Conservation (phyloP, 1,140 invertebrate genomes). For the Drosophila obscura region DNA sequence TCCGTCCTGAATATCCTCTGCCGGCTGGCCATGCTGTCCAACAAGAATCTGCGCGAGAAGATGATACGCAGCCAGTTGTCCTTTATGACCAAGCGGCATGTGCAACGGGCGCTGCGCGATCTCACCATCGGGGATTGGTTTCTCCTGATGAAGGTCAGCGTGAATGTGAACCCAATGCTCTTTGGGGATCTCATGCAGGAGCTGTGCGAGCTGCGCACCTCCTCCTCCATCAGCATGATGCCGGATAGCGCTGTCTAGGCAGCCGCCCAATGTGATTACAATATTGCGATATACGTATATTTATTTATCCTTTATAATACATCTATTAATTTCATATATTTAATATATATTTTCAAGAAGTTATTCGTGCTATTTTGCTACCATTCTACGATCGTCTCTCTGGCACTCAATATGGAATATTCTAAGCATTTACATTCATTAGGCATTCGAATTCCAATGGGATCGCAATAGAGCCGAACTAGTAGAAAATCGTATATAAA, state of each 20-base stretch:
- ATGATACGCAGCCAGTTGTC: slow-evolving; percentile 86
- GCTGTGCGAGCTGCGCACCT: slow-evolving; percentile 78
- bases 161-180: slow-evolving; percentile 88
- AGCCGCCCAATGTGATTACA: not conserved
- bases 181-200: slow-evolving; percentile 86
- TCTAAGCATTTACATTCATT: too few relatives aligned
- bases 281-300: slow-evolving; percentile 1
- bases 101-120: slow-evolving; percentile 51
- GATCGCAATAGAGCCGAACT: too few relatives aligned
- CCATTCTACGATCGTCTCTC: too few relatives aligned
- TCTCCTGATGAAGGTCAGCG: slow-evolving; percentile 87
- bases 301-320: not conserved
- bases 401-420: too few relatives aligned
- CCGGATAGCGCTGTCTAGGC: slow-evolving; percentile 50
- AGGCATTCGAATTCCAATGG: too few relatives aligned
- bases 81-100: slow-evolving; percentile 66
- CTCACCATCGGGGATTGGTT: slow-evolving; percentile 88
- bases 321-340: too few relatives aligned
- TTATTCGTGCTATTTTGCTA: too few relatives aligned
- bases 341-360: too few relatives aligned
- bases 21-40: slow-evolving; percentile 69
- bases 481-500: too few relatives aligned
- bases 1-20: slow-evolving; percentile 88
- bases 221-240: slow-evolving; percentile 54
- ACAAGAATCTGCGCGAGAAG: slow-evolving; percentile 63